Conservation (phyloP, 2,113 vertebrate genomes). For the Felis chaus region DNA sequence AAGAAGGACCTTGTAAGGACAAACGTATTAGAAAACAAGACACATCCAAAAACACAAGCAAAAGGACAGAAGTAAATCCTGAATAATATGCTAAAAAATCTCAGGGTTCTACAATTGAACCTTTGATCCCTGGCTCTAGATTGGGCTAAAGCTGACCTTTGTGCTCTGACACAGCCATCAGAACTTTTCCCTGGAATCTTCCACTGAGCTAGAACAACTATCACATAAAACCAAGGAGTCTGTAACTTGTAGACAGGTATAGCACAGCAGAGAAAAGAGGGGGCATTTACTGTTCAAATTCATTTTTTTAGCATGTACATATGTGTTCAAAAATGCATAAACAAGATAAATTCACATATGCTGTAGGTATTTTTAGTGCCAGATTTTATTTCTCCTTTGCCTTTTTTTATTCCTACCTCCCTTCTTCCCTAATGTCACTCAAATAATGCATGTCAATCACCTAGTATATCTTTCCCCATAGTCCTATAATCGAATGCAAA, state of each 20-base stretch:
- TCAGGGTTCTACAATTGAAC: background rate
- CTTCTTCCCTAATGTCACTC: background rate
- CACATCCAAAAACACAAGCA: background rate
- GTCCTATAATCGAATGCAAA: background rate
- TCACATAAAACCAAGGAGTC: background rate
- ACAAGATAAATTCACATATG: background rate
- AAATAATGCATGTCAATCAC: background rate
- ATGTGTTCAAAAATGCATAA: background rate
- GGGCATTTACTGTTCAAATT: background rate
- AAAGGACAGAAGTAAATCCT: background rate
- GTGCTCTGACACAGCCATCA: background rate
- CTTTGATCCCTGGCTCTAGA: background rate
- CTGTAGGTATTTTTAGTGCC: background rate
- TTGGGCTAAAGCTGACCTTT: background rate
- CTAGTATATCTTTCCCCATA: background rate
- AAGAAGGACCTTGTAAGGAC: background rate
- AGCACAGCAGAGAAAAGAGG: background rate
- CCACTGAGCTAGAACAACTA: background rate
- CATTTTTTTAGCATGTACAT: background rate
- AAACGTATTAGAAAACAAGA: background rate
- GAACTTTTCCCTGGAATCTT: background rate
- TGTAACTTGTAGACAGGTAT: background rate
- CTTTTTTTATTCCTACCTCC: background rate
- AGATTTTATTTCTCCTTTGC: background rate
- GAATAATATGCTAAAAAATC: background rate